phyloP scores from a whole-genome alignment of 1,140 invertebrate genomes.

The Sesamia nonagrioides region DNA sequence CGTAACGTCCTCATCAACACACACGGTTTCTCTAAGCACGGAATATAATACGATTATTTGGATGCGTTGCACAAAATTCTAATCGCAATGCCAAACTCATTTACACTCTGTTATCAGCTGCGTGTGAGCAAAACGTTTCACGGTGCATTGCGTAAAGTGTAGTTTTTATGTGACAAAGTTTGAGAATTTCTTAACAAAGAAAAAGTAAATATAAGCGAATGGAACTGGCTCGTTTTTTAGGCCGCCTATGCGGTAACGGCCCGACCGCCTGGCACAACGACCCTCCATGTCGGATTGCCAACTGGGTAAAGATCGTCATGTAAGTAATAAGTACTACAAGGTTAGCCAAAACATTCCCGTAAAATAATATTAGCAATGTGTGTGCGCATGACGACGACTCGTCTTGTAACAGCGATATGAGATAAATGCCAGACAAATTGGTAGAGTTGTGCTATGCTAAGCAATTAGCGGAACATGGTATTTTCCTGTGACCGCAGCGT shows the following conservation, averaged over 20 bases:
- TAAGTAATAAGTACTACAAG: neutral
- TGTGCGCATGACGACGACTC: constrained; percentile 10
- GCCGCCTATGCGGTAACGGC: constrained; percentile 6
- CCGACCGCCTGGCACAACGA: neutral
- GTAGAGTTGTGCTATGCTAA: constrained; percentile 50
- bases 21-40: constrained; percentile 21
- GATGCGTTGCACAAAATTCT: constrained; percentile 38
- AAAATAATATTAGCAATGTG: constrained; percentile 39
- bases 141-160: constrained; percentile 34
- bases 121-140: constrained; percentile 27
- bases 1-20: constrained; percentile 24
- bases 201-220: constrained; percentile 48
- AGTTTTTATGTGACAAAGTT: constrained; percentile 31
- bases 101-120: constrained; percentile 19
- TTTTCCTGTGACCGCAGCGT: constrained; percentile 20
- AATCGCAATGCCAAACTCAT: constrained; percentile 45
- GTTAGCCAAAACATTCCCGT: constrained; percentile 31
- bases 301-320: constrained; percentile 47
- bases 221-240: constrained; percentile 48
- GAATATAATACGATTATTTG: constrained; percentile 26
- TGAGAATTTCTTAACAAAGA: constrained; percentile 50
- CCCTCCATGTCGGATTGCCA: constrained; percentile 29
- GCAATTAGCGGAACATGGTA: constrained; percentile 54
- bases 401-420: constrained; percentile 40
- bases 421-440: constrained; percentile 51